Evolutionary conservation across 2,888 invertebrate genomes (phyloP).

Genomic region (Acleris emargana): DNA sequence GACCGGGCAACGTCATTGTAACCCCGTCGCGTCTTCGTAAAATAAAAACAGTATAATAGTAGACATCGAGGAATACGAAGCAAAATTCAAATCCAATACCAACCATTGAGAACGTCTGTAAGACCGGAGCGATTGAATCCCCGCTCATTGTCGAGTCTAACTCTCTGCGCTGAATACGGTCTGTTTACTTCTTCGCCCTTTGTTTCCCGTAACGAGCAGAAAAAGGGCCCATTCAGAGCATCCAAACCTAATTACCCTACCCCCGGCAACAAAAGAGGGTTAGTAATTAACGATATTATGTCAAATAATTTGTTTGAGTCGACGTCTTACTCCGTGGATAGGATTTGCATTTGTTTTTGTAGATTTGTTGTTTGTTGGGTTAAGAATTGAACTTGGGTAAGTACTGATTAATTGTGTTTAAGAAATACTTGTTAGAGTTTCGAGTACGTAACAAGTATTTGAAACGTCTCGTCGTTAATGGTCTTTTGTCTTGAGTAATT

Average conservation of each 20-base stretch:
- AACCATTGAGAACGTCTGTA: slow-evolving; percentile 21
- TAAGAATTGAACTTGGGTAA: slow-evolving; percentile 5
- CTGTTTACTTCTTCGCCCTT: slow-evolving; percentile 80
- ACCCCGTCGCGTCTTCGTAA: no score
- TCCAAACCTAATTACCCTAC: slow-evolving; percentile 82
- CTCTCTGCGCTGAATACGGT: slow-evolving; percentile 76
- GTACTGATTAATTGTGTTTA: slow-evolving; percentile 1
- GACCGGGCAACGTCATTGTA: no score
- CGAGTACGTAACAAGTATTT: background rate
- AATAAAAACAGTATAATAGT: no score
- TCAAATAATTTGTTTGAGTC: slow-evolving; percentile 83
- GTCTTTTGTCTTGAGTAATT: no score
- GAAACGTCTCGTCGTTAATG: background rate
- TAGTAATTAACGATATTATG: slow-evolving; percentile 84
- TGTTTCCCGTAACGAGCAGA: slow-evolving; percentile 82
- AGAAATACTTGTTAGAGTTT: background rate
- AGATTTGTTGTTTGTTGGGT: slow-evolving; percentile 3
- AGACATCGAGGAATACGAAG: background rate
- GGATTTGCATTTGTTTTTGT: slow-evolving; percentile 65
- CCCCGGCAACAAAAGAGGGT: slow-evolving; percentile 77
- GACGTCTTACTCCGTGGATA: slow-evolving; percentile 76
- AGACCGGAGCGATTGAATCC: slow-evolving; percentile 52
- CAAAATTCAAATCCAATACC: slow-evolving; percentile 18
- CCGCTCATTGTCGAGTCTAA: slow-evolving; percentile 69
- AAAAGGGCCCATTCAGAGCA: slow-evolving; percentile 81